These are phyloP conservation scores for Boleophthalmus pectinirostris DNA, from an alignment of 2,113 vertebrate genomes.

Conservation along the genomic window DNA sequence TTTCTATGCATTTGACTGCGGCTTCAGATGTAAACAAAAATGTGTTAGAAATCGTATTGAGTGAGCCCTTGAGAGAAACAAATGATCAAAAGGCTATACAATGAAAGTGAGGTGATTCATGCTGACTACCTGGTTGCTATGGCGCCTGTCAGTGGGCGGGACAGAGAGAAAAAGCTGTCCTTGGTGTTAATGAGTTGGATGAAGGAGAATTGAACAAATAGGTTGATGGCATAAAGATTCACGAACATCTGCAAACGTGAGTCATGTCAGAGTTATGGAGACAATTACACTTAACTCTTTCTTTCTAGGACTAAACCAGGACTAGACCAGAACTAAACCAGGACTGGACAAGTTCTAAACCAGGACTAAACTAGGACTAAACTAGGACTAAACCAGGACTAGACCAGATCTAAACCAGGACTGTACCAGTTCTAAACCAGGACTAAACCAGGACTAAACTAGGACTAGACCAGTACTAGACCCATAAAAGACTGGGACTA, in stretches of 20 bases:
- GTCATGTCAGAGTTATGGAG: background rate
- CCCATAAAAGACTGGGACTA: no score
- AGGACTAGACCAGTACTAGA: no score
- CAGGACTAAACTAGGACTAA: no score
- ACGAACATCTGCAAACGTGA: background rate
- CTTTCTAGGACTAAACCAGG: no score
- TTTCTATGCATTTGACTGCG: background rate
- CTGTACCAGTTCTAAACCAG: no score
- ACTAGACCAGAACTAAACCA: no score
- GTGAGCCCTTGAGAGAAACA: background rate
- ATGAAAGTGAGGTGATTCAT: background rate
- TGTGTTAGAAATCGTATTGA: background rate
- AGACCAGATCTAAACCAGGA: no score
- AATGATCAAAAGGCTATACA: background rate
- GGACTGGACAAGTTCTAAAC: no score
- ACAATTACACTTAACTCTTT: background rate
- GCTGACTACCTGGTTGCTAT: background rate
- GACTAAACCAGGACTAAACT: no score
- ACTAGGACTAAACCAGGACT: no score
- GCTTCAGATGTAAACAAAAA: background rate
- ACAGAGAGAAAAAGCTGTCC: background rate
- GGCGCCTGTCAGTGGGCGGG: constrained; percentile 5
- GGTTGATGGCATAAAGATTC: background rate
- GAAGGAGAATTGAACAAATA: background rate
- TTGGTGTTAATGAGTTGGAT: background rate